Base-by-base conservation (phyloP, 1,140 invertebrate species). In the Drosophila repletoides region DNA sequence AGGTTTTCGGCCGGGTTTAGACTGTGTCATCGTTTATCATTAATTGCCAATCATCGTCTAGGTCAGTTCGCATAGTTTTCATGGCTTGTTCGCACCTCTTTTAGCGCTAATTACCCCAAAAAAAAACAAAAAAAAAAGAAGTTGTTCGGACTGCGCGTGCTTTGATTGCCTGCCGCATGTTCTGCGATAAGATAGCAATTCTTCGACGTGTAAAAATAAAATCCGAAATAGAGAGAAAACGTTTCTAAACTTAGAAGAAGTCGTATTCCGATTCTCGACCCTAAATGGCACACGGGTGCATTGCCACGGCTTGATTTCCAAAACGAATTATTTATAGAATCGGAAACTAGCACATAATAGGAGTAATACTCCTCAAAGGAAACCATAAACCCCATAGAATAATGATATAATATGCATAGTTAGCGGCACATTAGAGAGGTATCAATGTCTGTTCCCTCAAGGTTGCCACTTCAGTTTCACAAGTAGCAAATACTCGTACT, bases 261-360 rank as follows among this genome's bases (percentile, higher is more conserved):
- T 15, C 36, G 31, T 52, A 41, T 59, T 43, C 26, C 41, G 9
- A 14, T 29, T 17, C 26, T 17, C 4, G 29, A 24, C 28, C n/a
- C 7, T 68, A 84, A 84, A 84, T 84, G 80, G 80, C 75, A 84
- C 71, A 75, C 55, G 80, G 53, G 80, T 86, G 75, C 80, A 69
- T 79, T 84, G 79, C 71, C 79, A 71, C 34, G 34, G 34, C 10
- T 36, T 60, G 33, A 60, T 70, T 71, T 55, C 36, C 19, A 10
- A 28, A 49, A 46, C 28, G 4, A 10, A 9, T 33, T 79, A 77
- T 77, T 74, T 69, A 64, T 79, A 80, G 76, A 17, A n/a, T 1
- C 19, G 5, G n/a, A 59, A 56, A 51, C 19, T 61, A 48, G 59
- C 59, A 61, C 58, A 61, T 6, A 9, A 49, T 48, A 64, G n/a